phyloP scores from a whole-genome alignment of 2,888 invertebrate species.

The Conchocele bisecta region DNA sequence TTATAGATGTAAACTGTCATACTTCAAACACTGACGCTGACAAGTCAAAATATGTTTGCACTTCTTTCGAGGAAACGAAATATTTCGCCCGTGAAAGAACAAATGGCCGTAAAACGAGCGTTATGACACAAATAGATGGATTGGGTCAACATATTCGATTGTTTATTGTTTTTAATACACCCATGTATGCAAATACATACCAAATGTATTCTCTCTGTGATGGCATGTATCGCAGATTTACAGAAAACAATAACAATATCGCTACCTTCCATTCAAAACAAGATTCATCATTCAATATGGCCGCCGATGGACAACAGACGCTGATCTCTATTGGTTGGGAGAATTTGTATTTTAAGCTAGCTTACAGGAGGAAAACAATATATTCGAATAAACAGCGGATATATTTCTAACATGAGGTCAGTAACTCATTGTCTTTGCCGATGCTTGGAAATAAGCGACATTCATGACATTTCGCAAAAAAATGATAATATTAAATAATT shows the following conservation, averaged over 20 bases:
- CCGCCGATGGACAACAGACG: conserved; percentile 70
- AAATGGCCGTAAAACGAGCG: too few species aligned
- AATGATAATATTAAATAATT: not conserved
- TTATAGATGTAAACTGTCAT: too few species aligned
- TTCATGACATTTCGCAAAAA: not conserved
- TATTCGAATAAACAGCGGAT: conserved; percentile 14
- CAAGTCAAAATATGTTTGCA: too few species aligned
- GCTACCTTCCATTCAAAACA: conserved; percentile 56
- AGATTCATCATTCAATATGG: conserved; percentile 68
- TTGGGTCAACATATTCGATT: too few species aligned
- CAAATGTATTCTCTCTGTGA: not conserved
- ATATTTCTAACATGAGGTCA: conserved; percentile 9
- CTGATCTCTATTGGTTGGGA: conserved; percentile 69
- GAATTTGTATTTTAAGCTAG: conserved; percentile 60
- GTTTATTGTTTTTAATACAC: not conserved
- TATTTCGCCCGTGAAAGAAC: too few species aligned
- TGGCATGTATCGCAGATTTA: not conserved
- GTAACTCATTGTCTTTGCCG: too few species aligned
- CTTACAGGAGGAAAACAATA: not conserved
- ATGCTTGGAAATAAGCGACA: not conserved
- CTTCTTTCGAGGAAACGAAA: too few species aligned
- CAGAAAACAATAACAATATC: conserved; percentile 41
- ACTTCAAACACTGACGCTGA: too few species aligned
- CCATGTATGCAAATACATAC: not conserved
- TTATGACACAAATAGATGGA: too few species aligned